Conservation (phyloP, 2,888 invertebrate species). For the Cerceris rybyensis region DNA sequence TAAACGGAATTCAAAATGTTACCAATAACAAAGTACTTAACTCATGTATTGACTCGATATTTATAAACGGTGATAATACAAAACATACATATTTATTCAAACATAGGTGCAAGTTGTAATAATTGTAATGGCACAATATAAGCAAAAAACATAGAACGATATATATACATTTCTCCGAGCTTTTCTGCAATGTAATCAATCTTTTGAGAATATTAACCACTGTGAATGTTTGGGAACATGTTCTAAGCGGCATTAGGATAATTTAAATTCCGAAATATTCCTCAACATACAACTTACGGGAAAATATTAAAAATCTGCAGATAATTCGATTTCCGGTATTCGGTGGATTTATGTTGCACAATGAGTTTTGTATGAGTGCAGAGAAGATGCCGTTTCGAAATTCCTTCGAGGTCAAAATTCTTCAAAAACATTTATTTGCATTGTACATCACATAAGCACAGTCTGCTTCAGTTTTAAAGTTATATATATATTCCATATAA, state of each 20-base stretch:
- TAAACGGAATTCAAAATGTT: constrained; percentile 20
- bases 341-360: constrained; percentile 28
- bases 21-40: constrained; percentile 47
- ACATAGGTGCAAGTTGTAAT: constrained; percentile 36
- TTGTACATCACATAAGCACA: constrained; percentile 9
- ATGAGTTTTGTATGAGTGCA: constrained; percentile 10
- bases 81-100: constrained; percentile 51
- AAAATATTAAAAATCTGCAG: constrained; percentile 30
- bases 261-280: constrained; percentile 9
- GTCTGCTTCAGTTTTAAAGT: constrained; percentile 28
- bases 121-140: constrained; percentile 46
- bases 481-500: constrained; percentile 60
- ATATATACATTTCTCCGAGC: constrained; percentile 17
- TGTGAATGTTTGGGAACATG: constrained; percentile 30
- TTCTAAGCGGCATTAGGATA: constrained; percentile 8
- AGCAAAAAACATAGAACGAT: constrained; percentile 27
- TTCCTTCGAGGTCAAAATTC: constrained; percentile 11
- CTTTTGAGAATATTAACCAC: constrained; percentile 11
- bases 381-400: constrained; percentile 7
- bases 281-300: constrained; percentile 29
- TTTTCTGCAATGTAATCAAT: constrained; percentile 14
- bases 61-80: constrained; percentile 58
- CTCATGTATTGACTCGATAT: constrained; percentile 63
- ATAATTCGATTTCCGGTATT: constrained; percentile 41
- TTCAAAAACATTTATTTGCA: constrained; percentile 2